Conservation (phyloP, 2,888 invertebrate genomes). For the Amiota mariae region DNA sequence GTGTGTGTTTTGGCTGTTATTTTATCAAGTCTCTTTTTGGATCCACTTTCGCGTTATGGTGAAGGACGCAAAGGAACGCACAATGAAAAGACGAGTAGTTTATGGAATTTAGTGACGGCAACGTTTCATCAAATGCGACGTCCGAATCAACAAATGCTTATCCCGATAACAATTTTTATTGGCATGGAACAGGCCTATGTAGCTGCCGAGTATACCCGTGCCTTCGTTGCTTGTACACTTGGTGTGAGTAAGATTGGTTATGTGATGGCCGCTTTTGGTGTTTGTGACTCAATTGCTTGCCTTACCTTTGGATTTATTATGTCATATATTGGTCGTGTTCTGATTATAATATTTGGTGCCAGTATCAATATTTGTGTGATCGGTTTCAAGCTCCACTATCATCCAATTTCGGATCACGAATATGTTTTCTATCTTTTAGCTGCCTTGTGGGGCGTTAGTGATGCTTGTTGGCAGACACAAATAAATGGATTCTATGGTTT, state of each 20-base stretch:
- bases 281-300: constrained; percentile 92
- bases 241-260: constrained; percentile 94
- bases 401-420: constrained; percentile 83
- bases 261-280: constrained; percentile 96
- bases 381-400: constrained; percentile 87
- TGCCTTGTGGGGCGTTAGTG: constrained; percentile 91
- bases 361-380: constrained; percentile 81
- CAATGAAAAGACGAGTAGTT: constrained; percentile 79
- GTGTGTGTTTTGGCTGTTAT: constrained; percentile 86
- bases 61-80: constrained; percentile 85
- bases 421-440: constrained; percentile 72
- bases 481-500: constrained; percentile 93
- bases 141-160: constrained; percentile 90
- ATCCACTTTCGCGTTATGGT: constrained; percentile 91
- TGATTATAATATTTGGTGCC: constrained; percentile 79
- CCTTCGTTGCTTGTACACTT: constrained; percentile 87
- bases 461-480: constrained; percentile 96
- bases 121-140: constrained; percentile 92
- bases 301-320: constrained; percentile 90
- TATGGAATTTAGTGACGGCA: constrained; percentile 87
- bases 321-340: constrained; percentile 91
- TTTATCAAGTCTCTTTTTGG: constrained; percentile 87
- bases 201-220: constrained; percentile 87
- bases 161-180: constrained; percentile 95
- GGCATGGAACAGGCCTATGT: constrained; percentile 98